Percentiles rank a stretch among this genome's conserved stretches.
Conservation (phyloP, 1,140 invertebrate genomes). For the Pogonomyrmex californicus region DNA sequence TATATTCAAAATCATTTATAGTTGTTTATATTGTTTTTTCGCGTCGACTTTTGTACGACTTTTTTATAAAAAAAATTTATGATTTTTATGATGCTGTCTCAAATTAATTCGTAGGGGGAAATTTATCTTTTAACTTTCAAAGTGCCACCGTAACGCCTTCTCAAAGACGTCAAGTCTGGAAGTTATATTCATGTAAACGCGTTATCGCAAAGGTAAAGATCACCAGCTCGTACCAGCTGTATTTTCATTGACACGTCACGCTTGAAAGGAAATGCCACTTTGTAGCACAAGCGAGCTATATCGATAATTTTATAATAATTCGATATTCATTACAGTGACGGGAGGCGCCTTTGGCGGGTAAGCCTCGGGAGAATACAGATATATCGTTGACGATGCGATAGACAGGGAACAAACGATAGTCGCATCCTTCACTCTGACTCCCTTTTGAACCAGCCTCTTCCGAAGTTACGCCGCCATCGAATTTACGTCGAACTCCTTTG, state of each 20-base stretch:
- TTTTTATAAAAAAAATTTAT: too few relatives aligned
- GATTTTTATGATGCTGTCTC: neutral
- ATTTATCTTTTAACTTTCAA: neutral
- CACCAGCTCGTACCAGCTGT: too few relatives aligned
- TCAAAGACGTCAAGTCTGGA: neutral
- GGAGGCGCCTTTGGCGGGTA: conserved; percentile 9
- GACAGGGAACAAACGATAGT: conserved; percentile 26
- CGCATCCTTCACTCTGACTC: conserved; percentile 8
- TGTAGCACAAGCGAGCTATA: neutral
- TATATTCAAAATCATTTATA: too few relatives aligned
- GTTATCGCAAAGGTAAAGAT: neutral
- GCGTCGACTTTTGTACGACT: too few relatives aligned
- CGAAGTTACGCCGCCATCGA: conserved; percentile 64
- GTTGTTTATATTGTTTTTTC: too few relatives aligned
- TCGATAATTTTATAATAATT: conserved; percentile 71
- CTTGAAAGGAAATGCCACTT: conserved; percentile 21
- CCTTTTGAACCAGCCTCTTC: conserved; percentile 57
- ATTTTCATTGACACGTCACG: neutral
- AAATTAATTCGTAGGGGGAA: neutral
- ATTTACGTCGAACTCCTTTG: conserved; percentile 67
- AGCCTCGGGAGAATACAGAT: neutral
- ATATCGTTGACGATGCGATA: neutral
- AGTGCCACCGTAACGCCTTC: neutral
- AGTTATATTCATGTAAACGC: neutral
- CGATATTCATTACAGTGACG: conserved; percentile 53